phyloP scores from a whole-genome alignment of 2,888 invertebrate genomes.

The Pteria penguin region DNA sequence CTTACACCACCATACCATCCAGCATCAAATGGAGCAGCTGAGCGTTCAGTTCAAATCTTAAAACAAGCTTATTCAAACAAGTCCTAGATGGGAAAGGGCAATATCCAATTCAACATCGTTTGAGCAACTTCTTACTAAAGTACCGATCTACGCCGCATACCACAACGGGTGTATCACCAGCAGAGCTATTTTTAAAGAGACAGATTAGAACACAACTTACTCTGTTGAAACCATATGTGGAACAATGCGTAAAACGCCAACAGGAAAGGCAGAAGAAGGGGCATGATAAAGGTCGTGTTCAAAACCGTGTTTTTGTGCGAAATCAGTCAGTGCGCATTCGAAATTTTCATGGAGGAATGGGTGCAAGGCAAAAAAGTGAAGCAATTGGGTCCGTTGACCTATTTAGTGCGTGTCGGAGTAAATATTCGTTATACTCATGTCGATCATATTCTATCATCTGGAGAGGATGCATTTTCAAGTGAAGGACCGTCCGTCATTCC shows the following conservation, averaged over 20 bases:
- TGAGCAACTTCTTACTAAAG: conserved; percentile 34
- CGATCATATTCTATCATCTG: conserved; percentile 11
- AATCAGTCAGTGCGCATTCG: no score
- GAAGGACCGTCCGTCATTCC: no score
- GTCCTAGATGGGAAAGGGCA: conserved; percentile 16
- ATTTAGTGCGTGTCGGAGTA: conserved; percentile 19
- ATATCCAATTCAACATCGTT: conserved; percentile 21
- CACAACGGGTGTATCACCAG: conserved; percentile 29
- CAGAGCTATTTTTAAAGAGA: conserved; percentile 41
- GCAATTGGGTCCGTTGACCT: conserved; percentile 21
- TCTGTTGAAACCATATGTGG: conserved; percentile 15
- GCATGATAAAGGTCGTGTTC: no score
- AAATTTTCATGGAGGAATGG: no score
- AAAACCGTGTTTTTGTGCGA: no score
- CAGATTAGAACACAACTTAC: conserved; percentile 30
- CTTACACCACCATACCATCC: conserved; percentile 43
- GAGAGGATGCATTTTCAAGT: no score
- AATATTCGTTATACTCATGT: conserved; percentile 17
- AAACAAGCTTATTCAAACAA: conserved; percentile 37
- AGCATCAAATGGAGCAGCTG: conserved; percentile 45
- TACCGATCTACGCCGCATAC: conserved; percentile 42
- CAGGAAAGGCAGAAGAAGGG: not conserved
- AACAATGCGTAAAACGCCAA: not conserved
- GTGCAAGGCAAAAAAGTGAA: not conserved
- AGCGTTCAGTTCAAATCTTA: conserved; percentile 41